These are phyloP conservation scores for Ctenodactylus gundi DNA, from an alignment of 2,113 vertebrate species.

Conservation along the genomic window DNA sequence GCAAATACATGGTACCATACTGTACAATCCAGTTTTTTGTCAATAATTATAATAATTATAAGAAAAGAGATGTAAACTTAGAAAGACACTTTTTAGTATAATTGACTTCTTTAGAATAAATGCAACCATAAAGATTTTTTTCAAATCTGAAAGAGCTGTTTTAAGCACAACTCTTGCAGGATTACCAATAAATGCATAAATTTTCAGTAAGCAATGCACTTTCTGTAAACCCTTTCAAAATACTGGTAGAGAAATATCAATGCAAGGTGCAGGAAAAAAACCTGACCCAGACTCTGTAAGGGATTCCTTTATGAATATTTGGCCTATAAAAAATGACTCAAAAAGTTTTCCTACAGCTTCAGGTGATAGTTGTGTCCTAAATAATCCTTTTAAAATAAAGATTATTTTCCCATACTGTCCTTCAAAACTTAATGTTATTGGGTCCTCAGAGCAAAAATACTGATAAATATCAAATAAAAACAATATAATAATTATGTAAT, in stretches of 20 bases:
- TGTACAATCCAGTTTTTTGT: neutral
- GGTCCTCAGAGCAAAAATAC: neutral
- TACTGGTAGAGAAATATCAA: neutral
- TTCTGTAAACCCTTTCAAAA: conserved; percentile 22
- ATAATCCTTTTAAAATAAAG: neutral
- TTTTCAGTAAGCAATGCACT: neutral
- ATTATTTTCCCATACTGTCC: conserved; percentile 23
- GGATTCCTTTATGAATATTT: neutral
- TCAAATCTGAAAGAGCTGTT: conserved; percentile 16
- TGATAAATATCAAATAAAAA: neutral
- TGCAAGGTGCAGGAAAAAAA: neutral
- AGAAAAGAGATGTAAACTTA: conserved; percentile 15
- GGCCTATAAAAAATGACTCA: neutral
- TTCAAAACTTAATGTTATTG: conserved; percentile 1
- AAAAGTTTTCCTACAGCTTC: conserved; percentile 2
- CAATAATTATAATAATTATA: conserved; percentile 1
- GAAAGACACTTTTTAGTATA: neutral
- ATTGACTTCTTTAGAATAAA: conserved; percentile 6
- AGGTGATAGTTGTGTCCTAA: neutral
- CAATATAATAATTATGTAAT: neutral
- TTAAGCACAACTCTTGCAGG: conserved; percentile 21
- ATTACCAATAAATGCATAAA: conserved; percentile 19
- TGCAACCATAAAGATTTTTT: neutral
- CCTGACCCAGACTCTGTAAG: neutral
- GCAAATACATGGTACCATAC: neutral